Evolutionary conservation across 2,113 vertebrate genomes (phyloP), one percentile per base, ranked within the genome.

Genomic region (Neodontobutis hainanensis): DNA sequence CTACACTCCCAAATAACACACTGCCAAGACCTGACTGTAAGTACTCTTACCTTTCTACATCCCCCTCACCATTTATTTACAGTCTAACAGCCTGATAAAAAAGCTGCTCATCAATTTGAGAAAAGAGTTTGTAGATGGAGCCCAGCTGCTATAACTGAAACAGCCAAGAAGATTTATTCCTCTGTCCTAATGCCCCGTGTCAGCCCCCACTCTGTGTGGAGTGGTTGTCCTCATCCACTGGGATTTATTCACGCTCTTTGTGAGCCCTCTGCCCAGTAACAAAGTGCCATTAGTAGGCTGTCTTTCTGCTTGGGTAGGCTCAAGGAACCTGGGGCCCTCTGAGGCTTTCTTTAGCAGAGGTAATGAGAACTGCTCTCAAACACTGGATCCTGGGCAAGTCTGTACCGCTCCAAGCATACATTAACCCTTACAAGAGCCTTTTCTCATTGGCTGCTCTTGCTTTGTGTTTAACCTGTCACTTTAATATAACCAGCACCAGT

Each of bases 151-250:
- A 55, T 45, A 51, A 52, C 15, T n/a, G 58, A 46, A 55, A 95
- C 92, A 93, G 40, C 44, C n/a, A 3, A 94, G 49, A 91, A 92
- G 72, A 35, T 50, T 68, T 19, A 61, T 63, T 72, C 35, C 70
- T n/a, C 14, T 15, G 11, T 40, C 57, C 32, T 55, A 67, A 45
- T 48, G 50, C 49, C 4, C 63, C 48, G 45, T 62, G 45, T 49
- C 50, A 19, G 8, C 56, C 61, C 32, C 70, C 7, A 27, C 40
- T 47, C 5, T 0, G 16, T 38, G 27, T 34, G 5, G 51, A 68
- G 50, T 44, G 19, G 68, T 73, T 48, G 49, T 68, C 50, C 51
- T 78, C 55, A 50, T 78, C 38, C 50, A 59, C 48, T 19, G 42
- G 40, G 68, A 55, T 77, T 70, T 69, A 65, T 73, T 64, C 50